phyloP scores from a whole-genome alignment of 2,113 vertebrate genomes.

The Heptranchias perlo region DNA sequence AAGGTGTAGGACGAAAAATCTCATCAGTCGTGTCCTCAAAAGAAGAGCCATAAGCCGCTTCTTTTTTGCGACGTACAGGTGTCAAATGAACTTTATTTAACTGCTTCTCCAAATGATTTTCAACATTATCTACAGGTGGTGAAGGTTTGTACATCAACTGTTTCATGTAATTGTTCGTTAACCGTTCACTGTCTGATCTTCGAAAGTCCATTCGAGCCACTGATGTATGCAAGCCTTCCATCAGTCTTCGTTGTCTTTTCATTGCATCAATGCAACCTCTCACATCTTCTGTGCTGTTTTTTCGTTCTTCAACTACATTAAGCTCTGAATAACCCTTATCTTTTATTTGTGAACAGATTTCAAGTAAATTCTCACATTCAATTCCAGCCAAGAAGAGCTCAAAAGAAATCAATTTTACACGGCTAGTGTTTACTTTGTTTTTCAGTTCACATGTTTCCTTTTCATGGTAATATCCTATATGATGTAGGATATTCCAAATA shows the following conservation, averaged over 20 bases:
- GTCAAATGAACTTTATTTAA: conserved; percentile 78
- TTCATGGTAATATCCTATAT: conserved; percentile 87
- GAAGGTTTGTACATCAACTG: conserved; percentile 81
- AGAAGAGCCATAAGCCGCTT: conserved; percentile 67
- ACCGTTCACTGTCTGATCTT: conserved; percentile 74
- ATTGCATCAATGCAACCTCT: conserved; percentile 79
- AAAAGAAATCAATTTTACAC: conserved; percentile 75
- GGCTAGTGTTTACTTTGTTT: conserved; percentile 66
- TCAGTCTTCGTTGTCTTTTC: conserved; percentile 70
- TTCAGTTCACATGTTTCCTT: conserved; percentile 72
- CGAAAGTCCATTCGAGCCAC: conserved; percentile 75
- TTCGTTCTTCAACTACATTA: conserved; percentile 76
- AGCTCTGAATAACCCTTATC: conserved; percentile 76
- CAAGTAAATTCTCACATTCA: conserved; percentile 85
- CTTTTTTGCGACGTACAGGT: conserved; percentile 83
- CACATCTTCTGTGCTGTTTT: conserved; percentile 71
- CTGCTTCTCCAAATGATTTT: conserved; percentile 78
- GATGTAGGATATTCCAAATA: conserved; percentile 73
- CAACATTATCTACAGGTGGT: conserved; percentile 83
- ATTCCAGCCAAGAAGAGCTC: conserved; percentile 90
- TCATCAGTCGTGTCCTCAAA: conserved; percentile 86
- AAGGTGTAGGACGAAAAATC: conserved; percentile 75
- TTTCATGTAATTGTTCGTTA: conserved; percentile 74
- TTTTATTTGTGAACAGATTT: conserved; percentile 82
- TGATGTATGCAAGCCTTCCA: conserved; percentile 69